These are phyloP conservation scores for Zophobas morio DNA, from an alignment of 1,140 invertebrate genomes.

Conservation along the genomic window DNA sequence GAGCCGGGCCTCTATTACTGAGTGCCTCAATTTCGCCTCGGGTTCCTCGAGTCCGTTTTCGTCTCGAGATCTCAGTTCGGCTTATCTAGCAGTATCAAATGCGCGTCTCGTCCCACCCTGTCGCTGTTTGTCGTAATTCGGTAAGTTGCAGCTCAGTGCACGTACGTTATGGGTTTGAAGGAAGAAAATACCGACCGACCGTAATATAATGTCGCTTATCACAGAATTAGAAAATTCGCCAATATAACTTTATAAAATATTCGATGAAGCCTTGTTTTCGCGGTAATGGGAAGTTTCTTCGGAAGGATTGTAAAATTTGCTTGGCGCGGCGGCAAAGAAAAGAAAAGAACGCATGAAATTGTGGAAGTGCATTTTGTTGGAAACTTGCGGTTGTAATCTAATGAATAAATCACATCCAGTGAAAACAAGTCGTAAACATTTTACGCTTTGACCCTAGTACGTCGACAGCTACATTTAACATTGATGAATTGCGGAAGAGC, in stretches of 20 bases:
- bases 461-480: slow-evolving; percentile 46
- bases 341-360: slow-evolving; percentile 29
- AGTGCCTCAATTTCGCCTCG: slow-evolving; percentile 31
- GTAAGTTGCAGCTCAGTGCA: slow-evolving; percentile 39
- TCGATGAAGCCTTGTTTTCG: slow-evolving; percentile 18
- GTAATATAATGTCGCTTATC: slow-evolving; percentile 36
- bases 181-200: slow-evolving; percentile 36
- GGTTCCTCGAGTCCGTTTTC: slow-evolving; percentile 37
- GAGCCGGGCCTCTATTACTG: slow-evolving; percentile 13
- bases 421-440: slow-evolving; percentile 47
- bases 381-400: slow-evolving; percentile 39
- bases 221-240: slow-evolving; percentile 32
- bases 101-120: slow-evolving; percentile 39
- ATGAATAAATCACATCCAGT: slow-evolving; percentile 45
- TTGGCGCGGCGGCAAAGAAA: slow-evolving; percentile 20
- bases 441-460: slow-evolving; percentile 39
- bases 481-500: slow-evolving; percentile 48
- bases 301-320: slow-evolving; percentile 29
- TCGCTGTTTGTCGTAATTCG: slow-evolving; percentile 42
- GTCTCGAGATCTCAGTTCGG: slow-evolving; percentile 40
- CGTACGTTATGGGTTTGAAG: slow-evolving; percentile 39
- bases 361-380: slow-evolving; percentile 30
- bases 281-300: slow-evolving; percentile 10
- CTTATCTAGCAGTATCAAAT: slow-evolving; percentile 47
- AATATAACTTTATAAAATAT: slow-evolving; percentile 31